A percentile compares a stretch with the other conserved stretches of the same genome.
These are phyloP conservation scores for Ptychodera flava DNA, from an alignment of 35 echinoderm and acorn worm species.

Conservation along the genomic window DNA sequence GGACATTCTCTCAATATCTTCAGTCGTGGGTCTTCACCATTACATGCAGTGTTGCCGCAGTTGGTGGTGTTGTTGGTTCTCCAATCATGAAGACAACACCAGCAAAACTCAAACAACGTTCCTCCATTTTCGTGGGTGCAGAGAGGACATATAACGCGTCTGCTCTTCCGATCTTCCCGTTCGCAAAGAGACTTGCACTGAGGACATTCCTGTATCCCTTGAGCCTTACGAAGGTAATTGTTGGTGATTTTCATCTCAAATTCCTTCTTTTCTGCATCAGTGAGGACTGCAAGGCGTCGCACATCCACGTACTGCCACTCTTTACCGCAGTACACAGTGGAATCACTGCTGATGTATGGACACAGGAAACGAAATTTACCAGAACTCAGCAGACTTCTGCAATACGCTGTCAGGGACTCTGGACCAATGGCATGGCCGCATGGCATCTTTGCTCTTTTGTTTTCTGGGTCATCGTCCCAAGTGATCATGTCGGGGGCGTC, in stretches of 20 bases:
- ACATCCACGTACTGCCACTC: background rate
- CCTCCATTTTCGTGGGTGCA: background rate
- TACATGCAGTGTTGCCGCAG: background rate
- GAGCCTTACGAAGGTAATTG: background rate
- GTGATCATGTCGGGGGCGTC: background rate
- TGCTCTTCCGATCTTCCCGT: background rate
- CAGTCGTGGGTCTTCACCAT: background rate
- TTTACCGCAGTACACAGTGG: background rate
- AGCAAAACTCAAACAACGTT: background rate
- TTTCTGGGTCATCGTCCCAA: background rate
- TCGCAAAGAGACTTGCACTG: background rate
- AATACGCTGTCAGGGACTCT: background rate
- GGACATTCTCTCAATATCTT: background rate
- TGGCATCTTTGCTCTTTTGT: background rate
- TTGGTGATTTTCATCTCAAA: background rate
- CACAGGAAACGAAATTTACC: background rate
- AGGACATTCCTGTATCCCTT: background rate
- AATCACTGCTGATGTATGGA: background rate
- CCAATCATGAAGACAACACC: background rate
- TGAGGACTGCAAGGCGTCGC: background rate
- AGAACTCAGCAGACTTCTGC: background rate
- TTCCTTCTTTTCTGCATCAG: background rate
- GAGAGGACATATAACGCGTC: background rate
- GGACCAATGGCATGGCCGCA: background rate
- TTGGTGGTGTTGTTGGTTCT: background rate